A percentile compares a stretch with the other conserved stretches of the same genome.
phyloP scores from a whole-genome alignment of 1,140 invertebrate genomes.

The Meteorus sp. region DNA sequence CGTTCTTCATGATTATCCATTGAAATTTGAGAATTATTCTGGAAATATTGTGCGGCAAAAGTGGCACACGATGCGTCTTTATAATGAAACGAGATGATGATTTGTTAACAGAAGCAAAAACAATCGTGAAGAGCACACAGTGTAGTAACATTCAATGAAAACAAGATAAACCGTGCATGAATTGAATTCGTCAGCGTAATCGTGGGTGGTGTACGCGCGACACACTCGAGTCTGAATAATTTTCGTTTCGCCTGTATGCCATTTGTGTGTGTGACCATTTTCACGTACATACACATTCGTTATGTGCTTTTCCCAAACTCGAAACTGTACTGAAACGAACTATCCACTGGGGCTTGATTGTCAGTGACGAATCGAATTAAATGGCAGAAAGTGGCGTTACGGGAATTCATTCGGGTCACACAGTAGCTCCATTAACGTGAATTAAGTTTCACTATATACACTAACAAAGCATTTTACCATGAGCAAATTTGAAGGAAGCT shows the following conservation, averaged over 20 bases:
- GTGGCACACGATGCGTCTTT: no score
- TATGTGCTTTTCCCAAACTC: conserved; percentile 30
- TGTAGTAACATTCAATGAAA: conserved; percentile 5
- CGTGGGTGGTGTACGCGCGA: conserved; percentile 18
- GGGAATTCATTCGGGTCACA: conserved; percentile 31
- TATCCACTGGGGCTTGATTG: conserved; percentile 29
- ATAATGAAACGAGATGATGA: background rate
- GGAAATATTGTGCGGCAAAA: no score
- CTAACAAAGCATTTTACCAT: no score
- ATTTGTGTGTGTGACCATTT: background rate
- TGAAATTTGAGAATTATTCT: no score
- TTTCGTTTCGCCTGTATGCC: no score
- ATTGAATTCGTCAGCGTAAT: conserved; percentile 32
- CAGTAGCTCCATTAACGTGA: conserved; percentile 35
- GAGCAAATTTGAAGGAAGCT: no score
- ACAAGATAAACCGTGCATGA: conserved; percentile 22
- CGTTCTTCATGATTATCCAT: no score
- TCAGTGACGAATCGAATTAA: conserved; percentile 38
- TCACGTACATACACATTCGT: no score
- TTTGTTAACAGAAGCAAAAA: background rate
- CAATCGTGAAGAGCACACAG: no score
- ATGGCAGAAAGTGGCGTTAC: conserved; percentile 11
- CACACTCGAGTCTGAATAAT: conserved; percentile 27
- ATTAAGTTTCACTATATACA: conserved; percentile 32
- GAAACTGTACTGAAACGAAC: conserved; percentile 26